Conservation (phyloP, 53 echinoderm and acorn worm species). For the Holothuria leucospilota region DNA sequence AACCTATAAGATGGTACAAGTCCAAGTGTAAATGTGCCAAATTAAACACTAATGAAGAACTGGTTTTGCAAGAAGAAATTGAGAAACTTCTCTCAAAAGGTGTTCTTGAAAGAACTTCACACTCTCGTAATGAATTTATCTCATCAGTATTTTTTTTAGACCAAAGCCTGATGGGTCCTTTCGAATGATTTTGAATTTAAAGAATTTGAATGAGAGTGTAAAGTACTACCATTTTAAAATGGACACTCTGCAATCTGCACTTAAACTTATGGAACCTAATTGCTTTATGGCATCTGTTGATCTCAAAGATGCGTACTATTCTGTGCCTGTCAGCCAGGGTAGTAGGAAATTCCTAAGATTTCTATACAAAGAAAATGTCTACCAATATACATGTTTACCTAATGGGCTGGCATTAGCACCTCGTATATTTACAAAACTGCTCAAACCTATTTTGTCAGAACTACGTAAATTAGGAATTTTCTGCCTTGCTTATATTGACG, state of each 20-base stretch:
- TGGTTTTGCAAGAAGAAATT: no score
- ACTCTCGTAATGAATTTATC: conserved; percentile 6
- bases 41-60: not conserved
- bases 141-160: not conserved
- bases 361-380: no score
- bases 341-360: not conserved
- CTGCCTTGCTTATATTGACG: no score
- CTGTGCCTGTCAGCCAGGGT: not conserved
- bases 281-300: no score
- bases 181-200: conserved; percentile 38
- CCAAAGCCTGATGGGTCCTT: no score
- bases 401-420: no score
- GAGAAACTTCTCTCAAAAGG: not conserved
- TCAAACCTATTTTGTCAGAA: not conserved
- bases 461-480: not conserved
- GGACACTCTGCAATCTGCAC: not conserved
- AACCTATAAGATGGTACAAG: no score
- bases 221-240: no score
- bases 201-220: conserved; percentile 31
- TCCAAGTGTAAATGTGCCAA: not conserved
- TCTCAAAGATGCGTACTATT: no score
- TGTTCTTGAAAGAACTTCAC: conserved; percentile 12
- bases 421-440: no score
- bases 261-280: not conserved
- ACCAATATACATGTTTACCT: no score